Base-by-base conservation (phyloP, 2,888 invertebrate species). In the Amphipyra tragopoginis region DNA sequence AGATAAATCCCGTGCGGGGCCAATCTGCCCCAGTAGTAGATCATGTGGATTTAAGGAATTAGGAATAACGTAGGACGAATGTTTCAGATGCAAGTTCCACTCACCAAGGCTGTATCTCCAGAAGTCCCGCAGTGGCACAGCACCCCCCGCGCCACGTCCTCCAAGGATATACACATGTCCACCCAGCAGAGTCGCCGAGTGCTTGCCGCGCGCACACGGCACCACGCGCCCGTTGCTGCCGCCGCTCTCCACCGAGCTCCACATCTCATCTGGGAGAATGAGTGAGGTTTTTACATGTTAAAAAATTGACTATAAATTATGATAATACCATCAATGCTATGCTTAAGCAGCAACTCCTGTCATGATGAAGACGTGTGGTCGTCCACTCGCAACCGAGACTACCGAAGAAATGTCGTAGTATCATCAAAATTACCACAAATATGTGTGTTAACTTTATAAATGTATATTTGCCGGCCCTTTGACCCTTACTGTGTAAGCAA, bases 81-180 rank as follows among this genome's bases (percentile, higher is more conserved):
- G 0, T 4, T 29, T 29, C 29, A 29, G 7, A 29, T 21, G 36
- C 11, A 10, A 0, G 10, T 29, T 2, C 5, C 5, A 78, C 87
- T 95, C 82, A 97, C 97, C 96, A 48, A 98, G 95, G 80, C 96
- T 96, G 84, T 97, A 97, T 80, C 96, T 96, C 98, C 98, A 98
- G 85, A 98, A 96, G 92, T 98, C 98, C 87, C 97, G 96, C 64
- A 98, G 96, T 4, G 98, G 97, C 76, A 97, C 94, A 81, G 97
- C 96, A 34, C 98, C 96, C 86, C 97, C 97, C 15, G 97, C 97
- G 86, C 97, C 97, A 49, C 97, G 95, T n/a, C 98, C 98, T 11
- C 98, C 98, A 75, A 97, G 95, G 74, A 98, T 95, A 89, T 98
- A 98, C 68, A 98, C 96, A 89, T 96, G 95, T n/a, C 97, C 97